Evolutionary conservation across 2,888 invertebrate species (phyloP), one percentile per base, ranked within the genome.

Genomic region (Microdon myrmicae): DNA sequence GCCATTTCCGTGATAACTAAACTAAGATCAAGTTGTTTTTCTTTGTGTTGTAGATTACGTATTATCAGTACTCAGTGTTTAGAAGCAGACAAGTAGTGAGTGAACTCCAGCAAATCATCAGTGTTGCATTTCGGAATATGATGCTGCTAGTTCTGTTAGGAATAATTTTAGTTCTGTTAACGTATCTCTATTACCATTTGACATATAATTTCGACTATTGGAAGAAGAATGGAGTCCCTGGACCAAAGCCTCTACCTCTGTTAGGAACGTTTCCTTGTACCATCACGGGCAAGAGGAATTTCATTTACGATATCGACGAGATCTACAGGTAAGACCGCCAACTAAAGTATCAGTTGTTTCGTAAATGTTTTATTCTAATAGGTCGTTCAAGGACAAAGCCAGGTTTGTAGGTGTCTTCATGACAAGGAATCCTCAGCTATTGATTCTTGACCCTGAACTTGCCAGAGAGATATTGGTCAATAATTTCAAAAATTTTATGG

Each of bases 331-430:
- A 60, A 68, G 70, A 61, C 3, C n/a, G 7, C 8, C 1, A 2
- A 38, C 10, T 2, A 23, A 25, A 26, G 23, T 3, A 7, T 2
- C 6, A n/a, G 5, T 26, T 17, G 5, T n/a, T 8, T 10, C 6
- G 5, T 28, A 2, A 4, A 20, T 3, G 22, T 10, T 12, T 3
- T 8, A 14, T 5, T 7, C 32, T 5, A 7, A 22, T 32, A 78
- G 78, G n/a, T 61, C 74, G 43, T 78, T 75, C 45, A 77, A 75
- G 28, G 66, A 48, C 1, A 70, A 68, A 4, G 70, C 75, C 26
- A 69, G 69, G 2, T 77, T 78, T 9, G 73, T 81, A 13, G 83
- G 83, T 0, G 71, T 81, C 1, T 83, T 75, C 51, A 68, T 71
- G 3, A 70, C 76, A 0, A 70, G 74, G 1, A 69, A 67, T 2